These are phyloP conservation scores for Conchocele bisecta DNA, from an alignment of 2,888 invertebrate genomes.

Conservation along the genomic window DNA sequence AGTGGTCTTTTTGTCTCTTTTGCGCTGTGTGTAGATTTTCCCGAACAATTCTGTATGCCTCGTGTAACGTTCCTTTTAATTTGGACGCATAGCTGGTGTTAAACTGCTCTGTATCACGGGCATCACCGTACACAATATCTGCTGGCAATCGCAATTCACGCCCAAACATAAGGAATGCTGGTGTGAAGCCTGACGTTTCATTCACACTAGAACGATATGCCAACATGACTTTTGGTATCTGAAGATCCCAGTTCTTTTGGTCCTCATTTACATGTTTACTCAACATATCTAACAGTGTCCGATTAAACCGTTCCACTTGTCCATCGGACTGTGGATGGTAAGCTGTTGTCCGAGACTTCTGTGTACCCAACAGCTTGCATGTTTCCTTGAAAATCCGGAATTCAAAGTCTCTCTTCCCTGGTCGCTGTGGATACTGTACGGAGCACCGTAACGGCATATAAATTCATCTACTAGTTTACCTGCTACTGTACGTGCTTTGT, in stretches of 20 bases:
- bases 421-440: conserved; percentile 8
- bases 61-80: too few relatives aligned
- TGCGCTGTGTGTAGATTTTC: too few relatives aligned
- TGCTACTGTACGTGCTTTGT: conserved; percentile 16
- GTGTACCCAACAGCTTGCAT: conserved; percentile 14
- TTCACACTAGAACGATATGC: neutral
- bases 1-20: too few relatives aligned
- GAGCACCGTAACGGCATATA: conserved; percentile 5
- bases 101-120: too few relatives aligned
- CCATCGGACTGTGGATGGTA: conserved; percentile 24
- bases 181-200: neutral
- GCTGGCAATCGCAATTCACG: too few relatives aligned
- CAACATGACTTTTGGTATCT: neutral
- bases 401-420: conserved; percentile 23
- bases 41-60: too few relatives aligned
- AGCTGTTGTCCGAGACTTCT: conserved; percentile 15
- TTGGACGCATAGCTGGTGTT: too few relatives aligned
- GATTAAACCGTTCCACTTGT: conserved; percentile 15
- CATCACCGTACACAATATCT: too few relatives aligned
- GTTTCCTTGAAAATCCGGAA: conserved; percentile 8
- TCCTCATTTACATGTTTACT: neutral
- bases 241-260: neutral
- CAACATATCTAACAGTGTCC: neutral
- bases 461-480: conserved; percentile 10
- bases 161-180: neutral